A percentile compares a stretch with the other conserved stretches of the same genome.
Evolutionary conservation across 2,888 invertebrate genomes (phyloP).

Genomic region (Drosophila infuscata): DNA sequence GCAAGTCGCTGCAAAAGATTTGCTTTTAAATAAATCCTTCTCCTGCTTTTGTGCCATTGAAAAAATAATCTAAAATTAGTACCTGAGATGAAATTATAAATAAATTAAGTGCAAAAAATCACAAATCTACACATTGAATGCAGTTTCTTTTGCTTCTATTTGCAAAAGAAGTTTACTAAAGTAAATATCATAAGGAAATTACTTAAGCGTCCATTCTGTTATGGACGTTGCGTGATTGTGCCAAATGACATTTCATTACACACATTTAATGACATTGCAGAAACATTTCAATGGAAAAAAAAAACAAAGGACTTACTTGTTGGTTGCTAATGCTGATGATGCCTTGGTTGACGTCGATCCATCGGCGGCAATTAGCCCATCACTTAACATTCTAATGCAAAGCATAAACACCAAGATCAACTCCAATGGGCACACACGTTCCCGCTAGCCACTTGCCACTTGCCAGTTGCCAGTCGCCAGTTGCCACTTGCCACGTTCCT

Average conservation of each 20-base stretch:
- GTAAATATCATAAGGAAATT: not conserved
- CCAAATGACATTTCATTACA: conserved; percentile 19
- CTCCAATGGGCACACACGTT: conserved; percentile 28
- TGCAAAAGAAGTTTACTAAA: not conserved
- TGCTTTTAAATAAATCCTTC: not conserved
- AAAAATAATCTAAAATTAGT: too few relatives aligned
- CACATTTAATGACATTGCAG: conserved; percentile 7
- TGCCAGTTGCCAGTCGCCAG: not conserved
- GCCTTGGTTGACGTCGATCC: conserved; percentile 14
- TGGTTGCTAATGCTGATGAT: conserved; percentile 3
- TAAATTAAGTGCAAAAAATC: not conserved
- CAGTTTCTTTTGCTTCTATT: not conserved
- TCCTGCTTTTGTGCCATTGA: not conserved
- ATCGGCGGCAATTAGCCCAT: conserved; percentile 68
- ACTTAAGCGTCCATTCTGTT: conserved; percentile 7
- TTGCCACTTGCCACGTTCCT: conserved; percentile 17
- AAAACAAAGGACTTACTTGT: conserved; percentile 65
- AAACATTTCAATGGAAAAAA: conserved; percentile 16
- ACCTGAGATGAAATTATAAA: not conserved
- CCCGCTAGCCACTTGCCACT: not conserved
- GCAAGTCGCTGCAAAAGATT: not conserved
- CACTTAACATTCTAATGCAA: conserved; percentile 76
- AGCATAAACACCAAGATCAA: conserved; percentile 6
- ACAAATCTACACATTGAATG: not conserved
- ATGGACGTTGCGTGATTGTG: conserved; percentile 12